These are phyloP conservation scores for Drosophila rellima DNA, from an alignment of 2,888 invertebrate genomes.

Conservation along the genomic window DNA sequence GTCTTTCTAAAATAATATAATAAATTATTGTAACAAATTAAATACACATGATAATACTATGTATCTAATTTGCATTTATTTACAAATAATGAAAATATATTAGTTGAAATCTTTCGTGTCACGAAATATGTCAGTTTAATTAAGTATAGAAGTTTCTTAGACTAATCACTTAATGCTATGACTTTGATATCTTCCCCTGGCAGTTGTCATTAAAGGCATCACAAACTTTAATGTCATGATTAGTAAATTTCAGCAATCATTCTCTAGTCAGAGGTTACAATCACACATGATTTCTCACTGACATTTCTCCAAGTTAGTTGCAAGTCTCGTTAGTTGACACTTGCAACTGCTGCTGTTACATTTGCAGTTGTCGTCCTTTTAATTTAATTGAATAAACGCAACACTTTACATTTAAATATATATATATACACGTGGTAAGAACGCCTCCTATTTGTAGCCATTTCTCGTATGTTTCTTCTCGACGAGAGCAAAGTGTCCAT, in stretches of 20 bases:
- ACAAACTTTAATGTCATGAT: neutral
- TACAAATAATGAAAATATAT: no score
- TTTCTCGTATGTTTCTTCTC: conserved; percentile 15
- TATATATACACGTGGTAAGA: conserved; percentile 23
- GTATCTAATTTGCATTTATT: no score
- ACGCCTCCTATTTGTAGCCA: conserved; percentile 19
- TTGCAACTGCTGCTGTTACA: conserved; percentile 5
- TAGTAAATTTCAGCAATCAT: neutral
- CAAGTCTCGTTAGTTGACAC: conserved; percentile 25
- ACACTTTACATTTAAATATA: neutral
- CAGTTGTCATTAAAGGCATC: neutral
- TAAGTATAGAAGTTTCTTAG: neutral
- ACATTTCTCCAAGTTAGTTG: neutral
- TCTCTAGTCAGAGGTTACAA: neutral
- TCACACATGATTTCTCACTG: neutral
- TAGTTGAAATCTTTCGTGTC: no score
- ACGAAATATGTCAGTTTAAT: no score
- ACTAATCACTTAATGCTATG: neutral
- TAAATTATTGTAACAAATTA: neutral
- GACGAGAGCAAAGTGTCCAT: conserved; percentile 38
- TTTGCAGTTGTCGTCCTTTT: conserved; percentile 10
- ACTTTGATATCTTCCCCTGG: neutral
- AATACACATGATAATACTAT: neutral
- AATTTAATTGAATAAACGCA: conserved; percentile 20
- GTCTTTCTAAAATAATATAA: neutral